Percentiles rank a stretch among this genome's conserved stretches.
These are phyloP conservation scores for Apamea sordens DNA, from an alignment of 2,888 invertebrate genomes.

Conservation along the genomic window DNA sequence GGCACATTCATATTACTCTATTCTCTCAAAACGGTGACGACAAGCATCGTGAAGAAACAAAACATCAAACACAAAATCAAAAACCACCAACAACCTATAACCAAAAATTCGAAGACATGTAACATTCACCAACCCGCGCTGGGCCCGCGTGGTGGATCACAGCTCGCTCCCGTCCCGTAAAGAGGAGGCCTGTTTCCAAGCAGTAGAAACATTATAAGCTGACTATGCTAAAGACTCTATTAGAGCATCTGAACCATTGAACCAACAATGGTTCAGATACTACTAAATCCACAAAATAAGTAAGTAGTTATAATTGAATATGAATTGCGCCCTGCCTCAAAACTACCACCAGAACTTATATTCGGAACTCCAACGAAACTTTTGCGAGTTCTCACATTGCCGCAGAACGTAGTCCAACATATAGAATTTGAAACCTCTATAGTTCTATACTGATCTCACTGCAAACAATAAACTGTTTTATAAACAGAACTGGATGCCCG, in stretches of 20 bases:
- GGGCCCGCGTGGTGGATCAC: neutral
- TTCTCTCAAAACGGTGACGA: no score
- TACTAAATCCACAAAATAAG: neutral
- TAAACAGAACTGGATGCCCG: slow-evolving; percentile 59
- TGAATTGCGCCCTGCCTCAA: neutral
- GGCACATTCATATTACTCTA: no score
- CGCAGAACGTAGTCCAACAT: slow-evolving; percentile 6
- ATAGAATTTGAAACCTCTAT: neutral
- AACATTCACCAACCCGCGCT: neutral
- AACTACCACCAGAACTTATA: neutral
- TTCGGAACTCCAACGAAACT: slow-evolving; percentile 7
- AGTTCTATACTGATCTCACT: slow-evolving; percentile 10
- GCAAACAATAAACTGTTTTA: slow-evolving; percentile 59
- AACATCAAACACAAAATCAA: no score
- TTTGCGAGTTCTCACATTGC: slow-evolving; percentile 3
- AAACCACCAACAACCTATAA: no score
- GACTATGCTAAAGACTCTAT: neutral
- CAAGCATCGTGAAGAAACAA: neutral
- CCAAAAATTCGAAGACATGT: neutral
- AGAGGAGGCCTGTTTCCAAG: no score
- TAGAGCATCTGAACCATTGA: neutral
- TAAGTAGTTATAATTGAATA: neutral
- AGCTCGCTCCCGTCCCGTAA: no score
- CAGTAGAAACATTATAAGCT: no score
- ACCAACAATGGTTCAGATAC: no score